These are phyloP conservation scores for Amniataba percoides DNA, from an alignment of 2,797 vertebrate genomes.

Conservation along the genomic window DNA sequence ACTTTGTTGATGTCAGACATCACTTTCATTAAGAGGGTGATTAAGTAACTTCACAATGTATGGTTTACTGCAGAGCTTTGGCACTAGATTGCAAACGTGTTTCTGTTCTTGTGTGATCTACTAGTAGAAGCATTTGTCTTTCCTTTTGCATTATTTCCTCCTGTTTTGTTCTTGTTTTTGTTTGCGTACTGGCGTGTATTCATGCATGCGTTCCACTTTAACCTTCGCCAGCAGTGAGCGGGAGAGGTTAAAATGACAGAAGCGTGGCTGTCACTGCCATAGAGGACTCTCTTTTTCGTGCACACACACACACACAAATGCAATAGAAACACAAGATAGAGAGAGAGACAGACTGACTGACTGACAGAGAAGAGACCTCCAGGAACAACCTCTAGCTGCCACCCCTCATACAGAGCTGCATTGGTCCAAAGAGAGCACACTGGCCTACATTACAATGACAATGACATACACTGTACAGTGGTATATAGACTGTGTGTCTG, in stretches of 20 bases:
- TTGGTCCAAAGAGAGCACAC: constrained; percentile 55
- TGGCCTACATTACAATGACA: constrained; percentile 72
- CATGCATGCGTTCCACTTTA: constrained; percentile 24
- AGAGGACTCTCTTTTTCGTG: constrained; percentile 15
- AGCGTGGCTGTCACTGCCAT: constrained; percentile 25
- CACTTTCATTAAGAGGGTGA: constrained; percentile 19
- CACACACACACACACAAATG: constrained; percentile 5
- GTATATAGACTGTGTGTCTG: constrained; percentile 20
- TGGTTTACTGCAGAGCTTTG: constrained; percentile 10
- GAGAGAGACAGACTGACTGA: constrained; percentile 37
- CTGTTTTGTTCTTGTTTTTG: constrained; percentile 16
- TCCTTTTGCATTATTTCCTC: background rate
- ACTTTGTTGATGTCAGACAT: constrained; percentile 12
- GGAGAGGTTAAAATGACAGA: constrained; percentile 54
- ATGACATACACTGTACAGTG: constrained; percentile 42
- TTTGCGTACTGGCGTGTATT: constrained; percentile 30
- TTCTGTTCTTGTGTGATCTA: constrained; percentile 11
- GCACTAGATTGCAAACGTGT: background rate
- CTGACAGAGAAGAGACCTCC: constrained; percentile 57
- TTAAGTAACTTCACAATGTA: constrained; percentile 12
- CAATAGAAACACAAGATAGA: constrained; percentile 17
- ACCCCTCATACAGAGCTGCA: constrained; percentile 50
- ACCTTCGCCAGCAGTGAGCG: constrained; percentile 34
- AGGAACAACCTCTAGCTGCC: constrained; percentile 66
- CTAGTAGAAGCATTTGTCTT: background rate